Base-by-base conservation (phyloP, 2,113 vertebrate genomes). In the Phocoena sinus region DNA sequence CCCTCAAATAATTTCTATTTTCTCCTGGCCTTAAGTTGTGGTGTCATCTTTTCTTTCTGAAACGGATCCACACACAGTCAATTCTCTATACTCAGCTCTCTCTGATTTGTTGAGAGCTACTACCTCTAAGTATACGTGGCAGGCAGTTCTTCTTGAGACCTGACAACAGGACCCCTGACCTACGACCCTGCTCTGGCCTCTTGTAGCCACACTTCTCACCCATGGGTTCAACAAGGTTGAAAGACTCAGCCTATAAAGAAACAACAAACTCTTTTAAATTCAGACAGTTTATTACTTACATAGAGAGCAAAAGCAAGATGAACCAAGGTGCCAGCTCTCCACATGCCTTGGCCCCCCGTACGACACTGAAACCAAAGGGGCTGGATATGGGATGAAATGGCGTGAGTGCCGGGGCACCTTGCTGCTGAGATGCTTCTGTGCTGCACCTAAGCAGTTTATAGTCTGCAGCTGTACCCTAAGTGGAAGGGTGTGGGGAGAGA, bases 401-500 rank as follows among this genome's bases (percentile, higher is more conserved):
- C 2, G 0, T 23, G 6, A 25, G 44, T 65, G 0, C 31, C 33
- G n/a, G 63, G 25, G 23, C 11, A 67, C 8, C 0, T 25, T 89
- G 8, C 38, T 58, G 11, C 20, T 89, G n/a, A 63, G 18, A 36
- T 12, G 5, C n/a, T 92, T 77, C 25, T 31, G 17, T n/a, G 28
- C 25, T 63, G 23, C 10, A 62, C 38, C 12, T 4, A 21, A 92
- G 62, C 18, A 83, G 5, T 62, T 79, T 13, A 21, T 13, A 60
- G 15, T 6, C 73, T 47, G 25, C 0, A 17, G 9, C 31, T 84
- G 0, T n/a, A 31, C 18, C 12, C 9, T 25, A 31, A 18, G 33
- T 0, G 0, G 23, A 88, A 9, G 17, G 15, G 3, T 2, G 0
- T 9, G 13, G 9, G 8, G 15, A 3, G 18, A 31, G 21, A 56